Conservation (phyloP, 2,888 invertebrate genomes). For the Ellobium chinense region DNA sequence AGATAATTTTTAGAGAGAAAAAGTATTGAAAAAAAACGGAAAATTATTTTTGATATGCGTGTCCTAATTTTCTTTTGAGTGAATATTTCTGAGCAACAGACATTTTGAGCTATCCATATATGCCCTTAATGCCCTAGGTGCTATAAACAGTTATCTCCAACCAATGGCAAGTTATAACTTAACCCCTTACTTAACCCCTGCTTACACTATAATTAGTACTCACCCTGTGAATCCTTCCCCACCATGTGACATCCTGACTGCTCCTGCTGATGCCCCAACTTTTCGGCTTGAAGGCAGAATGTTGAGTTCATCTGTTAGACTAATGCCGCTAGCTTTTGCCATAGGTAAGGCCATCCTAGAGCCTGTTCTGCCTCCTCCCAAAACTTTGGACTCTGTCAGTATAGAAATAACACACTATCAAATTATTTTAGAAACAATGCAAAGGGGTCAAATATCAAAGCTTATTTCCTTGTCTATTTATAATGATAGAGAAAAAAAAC, state of each 20-base stretch:
- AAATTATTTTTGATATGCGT: too few species aligned
- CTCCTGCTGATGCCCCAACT: not conserved
- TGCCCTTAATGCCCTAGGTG: too few species aligned
- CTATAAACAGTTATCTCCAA: too few species aligned
- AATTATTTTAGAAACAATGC: not conserved
- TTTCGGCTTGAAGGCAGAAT: not conserved
- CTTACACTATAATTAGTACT: too few species aligned
- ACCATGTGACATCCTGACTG: constrained; percentile 26
- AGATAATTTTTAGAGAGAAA: too few species aligned
- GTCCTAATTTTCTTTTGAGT: too few species aligned
- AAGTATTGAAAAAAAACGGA: too few species aligned
- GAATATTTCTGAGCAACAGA: too few species aligned
- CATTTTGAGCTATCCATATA: too few species aligned
- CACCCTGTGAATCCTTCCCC: constrained; percentile 3
- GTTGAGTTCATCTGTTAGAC: constrained; percentile 70
- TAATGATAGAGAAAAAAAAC: not conserved
- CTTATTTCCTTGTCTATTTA: not conserved
- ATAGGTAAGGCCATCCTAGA: constrained; percentile 72
- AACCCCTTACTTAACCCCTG: too few species aligned
- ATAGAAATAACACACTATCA: not conserved
- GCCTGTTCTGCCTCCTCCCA: constrained; percentile 53
- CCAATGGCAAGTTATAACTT: too few species aligned
- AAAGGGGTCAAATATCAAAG: not conserved
- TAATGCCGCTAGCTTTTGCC: constrained; percentile 73
- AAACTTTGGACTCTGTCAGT: constrained; percentile 23